Conservation (phyloP, 1,140 invertebrate species). For the Patella vulgata region DNA sequence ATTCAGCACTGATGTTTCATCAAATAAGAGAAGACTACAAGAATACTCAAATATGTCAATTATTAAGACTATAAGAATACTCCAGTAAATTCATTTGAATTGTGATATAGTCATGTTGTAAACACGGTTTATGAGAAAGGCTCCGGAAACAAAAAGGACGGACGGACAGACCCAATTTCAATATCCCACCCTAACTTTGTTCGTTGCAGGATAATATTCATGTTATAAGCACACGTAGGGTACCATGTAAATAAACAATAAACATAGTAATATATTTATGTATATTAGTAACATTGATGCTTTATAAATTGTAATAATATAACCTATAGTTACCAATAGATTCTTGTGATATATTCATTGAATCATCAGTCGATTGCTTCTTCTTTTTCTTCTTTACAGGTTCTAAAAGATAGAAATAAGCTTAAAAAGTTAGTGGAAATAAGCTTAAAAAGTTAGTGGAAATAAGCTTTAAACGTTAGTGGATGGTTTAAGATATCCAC, state of each 20-base stretch:
- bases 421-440: not conserved
- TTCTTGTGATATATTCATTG: not conserved
- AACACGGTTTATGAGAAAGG: too few relatives aligned
- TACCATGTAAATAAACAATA: too few relatives aligned
- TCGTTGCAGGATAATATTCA: too few relatives aligned
- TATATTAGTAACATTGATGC: too few relatives aligned
- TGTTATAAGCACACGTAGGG: too few relatives aligned
- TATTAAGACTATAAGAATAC: not conserved
- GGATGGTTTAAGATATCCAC: not conserved
- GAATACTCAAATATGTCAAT: not conserved
- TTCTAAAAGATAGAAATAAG: not conserved
- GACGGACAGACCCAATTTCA: too few relatives aligned
- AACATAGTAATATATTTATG: too few relatives aligned
- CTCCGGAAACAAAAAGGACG: too few relatives aligned
- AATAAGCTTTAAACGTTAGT: not conserved
- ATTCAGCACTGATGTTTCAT: too few relatives aligned
- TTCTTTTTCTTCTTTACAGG: conserved; percentile 22
- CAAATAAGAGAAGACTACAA: not conserved
- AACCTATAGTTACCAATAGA: conserved; percentile 5
- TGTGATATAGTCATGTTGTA: too few relatives aligned
- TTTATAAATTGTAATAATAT: too few relatives aligned
- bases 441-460: not conserved
- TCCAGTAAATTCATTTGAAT: not conserved
- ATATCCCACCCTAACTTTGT: too few relatives aligned
- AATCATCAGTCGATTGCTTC: conserved; percentile 4